phyloP scores from a whole-genome alignment of 1,140 invertebrate genomes.

The Bombus sylvicola region DNA sequence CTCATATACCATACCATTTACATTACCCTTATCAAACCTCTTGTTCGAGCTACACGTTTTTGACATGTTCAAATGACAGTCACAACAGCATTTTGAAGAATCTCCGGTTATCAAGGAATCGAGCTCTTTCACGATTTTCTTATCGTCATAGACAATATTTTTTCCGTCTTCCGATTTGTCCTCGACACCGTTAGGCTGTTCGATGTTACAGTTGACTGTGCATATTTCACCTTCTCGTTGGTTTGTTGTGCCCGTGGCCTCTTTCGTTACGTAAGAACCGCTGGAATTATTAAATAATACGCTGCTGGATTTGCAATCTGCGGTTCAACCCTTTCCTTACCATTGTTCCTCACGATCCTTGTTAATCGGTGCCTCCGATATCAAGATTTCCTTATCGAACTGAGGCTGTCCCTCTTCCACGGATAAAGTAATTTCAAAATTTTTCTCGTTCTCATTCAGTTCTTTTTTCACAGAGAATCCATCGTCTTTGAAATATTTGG shows the following conservation, averaged over 20 bases:
- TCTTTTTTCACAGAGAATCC: neutral
- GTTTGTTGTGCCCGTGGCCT: neutral
- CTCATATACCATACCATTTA: neutral
- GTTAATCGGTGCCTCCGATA: too few relatives aligned
- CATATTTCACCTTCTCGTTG: neutral
- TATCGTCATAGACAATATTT: neutral
- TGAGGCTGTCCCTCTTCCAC: neutral
- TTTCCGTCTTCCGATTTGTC: neutral
- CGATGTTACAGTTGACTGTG: constrained; percentile 11
- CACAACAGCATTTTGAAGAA: neutral
- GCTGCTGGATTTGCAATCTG: neutral
- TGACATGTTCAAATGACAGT: neutral
- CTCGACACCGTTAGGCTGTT: neutral
- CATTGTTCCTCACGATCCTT: neutral
- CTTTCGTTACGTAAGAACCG: constrained; percentile 21
- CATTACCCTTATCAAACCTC: neutral
- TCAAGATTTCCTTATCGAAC: neutral
- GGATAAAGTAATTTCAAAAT: neutral
- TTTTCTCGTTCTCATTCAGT: neutral
- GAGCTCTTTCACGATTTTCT: neutral
- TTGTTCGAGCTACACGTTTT: neutral
- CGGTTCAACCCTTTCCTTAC: neutral
- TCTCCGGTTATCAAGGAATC: neutral
- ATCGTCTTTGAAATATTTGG: neutral
- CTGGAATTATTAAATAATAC: constrained; percentile 20